Conservation (phyloP, 2,113 vertebrate genomes). For the Gallinago undulata region DNA sequence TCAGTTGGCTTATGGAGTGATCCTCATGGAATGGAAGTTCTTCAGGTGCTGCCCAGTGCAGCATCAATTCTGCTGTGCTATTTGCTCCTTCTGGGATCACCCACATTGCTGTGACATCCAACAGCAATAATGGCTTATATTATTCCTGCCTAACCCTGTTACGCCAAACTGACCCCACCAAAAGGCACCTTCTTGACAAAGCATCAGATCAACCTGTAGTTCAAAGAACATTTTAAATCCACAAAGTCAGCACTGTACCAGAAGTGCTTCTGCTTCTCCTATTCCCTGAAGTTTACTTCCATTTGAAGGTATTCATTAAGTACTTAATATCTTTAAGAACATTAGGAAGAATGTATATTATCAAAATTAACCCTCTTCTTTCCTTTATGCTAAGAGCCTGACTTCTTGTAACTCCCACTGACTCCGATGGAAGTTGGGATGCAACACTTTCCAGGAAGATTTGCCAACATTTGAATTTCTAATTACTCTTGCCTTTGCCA, state of each 20-base stretch:
- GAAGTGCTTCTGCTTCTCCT: not conserved
- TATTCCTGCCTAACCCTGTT: not conserved
- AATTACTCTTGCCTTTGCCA: not conserved
- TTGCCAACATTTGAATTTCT: not conserved
- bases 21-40: not conserved
- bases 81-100: not conserved
- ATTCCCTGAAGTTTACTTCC: not conserved
- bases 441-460: not conserved
- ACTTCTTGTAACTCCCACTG: not conserved
- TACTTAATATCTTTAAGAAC: not conserved
- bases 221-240: not conserved
- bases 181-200: not conserved
- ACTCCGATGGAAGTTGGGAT: not conserved
- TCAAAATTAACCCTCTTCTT: not conserved
- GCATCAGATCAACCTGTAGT: not conserved
- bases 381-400: too few relatives aligned
- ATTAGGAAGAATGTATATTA: not conserved
- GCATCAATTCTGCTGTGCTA: not conserved
- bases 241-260: not conserved
- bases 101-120: not conserved
- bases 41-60: not conserved
- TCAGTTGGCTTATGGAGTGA: not conserved
- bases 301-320: not conserved
- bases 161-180: not conserved
- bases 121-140: not conserved